Conservation (phyloP, 2,113 vertebrate genomes). For the Bucco capensis region DNA sequence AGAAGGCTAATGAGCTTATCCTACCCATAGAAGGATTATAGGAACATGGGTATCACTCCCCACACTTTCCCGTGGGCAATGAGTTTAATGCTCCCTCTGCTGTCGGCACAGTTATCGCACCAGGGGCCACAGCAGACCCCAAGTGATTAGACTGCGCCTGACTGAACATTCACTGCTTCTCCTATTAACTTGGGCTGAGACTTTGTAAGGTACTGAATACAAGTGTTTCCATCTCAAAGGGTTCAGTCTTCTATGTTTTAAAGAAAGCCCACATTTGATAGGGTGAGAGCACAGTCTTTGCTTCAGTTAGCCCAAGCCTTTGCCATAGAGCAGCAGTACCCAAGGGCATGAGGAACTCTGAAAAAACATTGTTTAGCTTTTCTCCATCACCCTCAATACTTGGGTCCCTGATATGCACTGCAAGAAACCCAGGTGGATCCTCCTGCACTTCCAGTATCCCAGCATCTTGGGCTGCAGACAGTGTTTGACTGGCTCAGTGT, state of each 20-base stretch:
- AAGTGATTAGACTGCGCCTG: no score
- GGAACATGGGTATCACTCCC: no score
- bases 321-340: not conserved
- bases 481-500: not conserved
- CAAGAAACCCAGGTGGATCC: not conserved
- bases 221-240: not conserved
- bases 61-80: no score
- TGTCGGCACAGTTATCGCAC: no score
- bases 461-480: not conserved
- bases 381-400: fast-evolving
- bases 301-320: not conserved
- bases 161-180: not conserved
- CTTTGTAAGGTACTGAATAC: not conserved
- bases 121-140: no score
- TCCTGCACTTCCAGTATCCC: not conserved
- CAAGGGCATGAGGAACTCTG: not conserved
- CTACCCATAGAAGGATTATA: no score
- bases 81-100: no score
- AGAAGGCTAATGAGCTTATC: no score
- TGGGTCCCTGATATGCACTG: not conserved
- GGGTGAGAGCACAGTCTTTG: not conserved
- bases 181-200: not conserved
- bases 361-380: not conserved
- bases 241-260: not conserved
- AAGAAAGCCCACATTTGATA: not conserved